Conservation (phyloP, 2,888 invertebrate genomes). For the Eumacrocentrus americanus region DNA sequence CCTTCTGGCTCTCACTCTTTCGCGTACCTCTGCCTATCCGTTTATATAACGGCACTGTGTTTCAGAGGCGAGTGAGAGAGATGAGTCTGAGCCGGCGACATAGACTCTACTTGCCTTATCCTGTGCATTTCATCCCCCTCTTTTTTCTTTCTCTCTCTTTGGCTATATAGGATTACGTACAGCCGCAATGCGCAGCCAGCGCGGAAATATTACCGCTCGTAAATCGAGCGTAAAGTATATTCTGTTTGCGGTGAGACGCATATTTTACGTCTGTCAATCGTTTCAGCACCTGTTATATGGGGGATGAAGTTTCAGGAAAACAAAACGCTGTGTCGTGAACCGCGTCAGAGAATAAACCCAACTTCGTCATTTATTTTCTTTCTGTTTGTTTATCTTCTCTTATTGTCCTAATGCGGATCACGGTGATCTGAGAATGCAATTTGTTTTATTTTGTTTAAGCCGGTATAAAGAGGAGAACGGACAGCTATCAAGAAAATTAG, state of each 20-base stretch:
- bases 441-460: neutral
- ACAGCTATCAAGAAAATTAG: neutral
- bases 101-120: constrained; percentile 9
- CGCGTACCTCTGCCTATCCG: constrained; percentile 25
- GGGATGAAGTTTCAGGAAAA: neutral
- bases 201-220: constrained; percentile 32
- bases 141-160: constrained; percentile 8
- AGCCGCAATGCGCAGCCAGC: constrained; percentile 36
- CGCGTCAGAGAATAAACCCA: neutral
- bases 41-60: constrained; percentile 31
- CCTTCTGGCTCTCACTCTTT: constrained; percentile 20
- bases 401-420: neutral
- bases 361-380: neutral
- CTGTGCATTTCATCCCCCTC: constrained; percentile 18
- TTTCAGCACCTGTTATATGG: neutral
- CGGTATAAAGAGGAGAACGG: neutral
- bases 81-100: constrained; percentile 18
- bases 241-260: constrained; percentile 5
- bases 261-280: constrained; percentile 11
- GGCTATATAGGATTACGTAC: constrained; percentile 39
- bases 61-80: constrained; percentile 9
- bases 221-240: constrained; percentile 33
- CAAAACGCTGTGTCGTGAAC: neutral
- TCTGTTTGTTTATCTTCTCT: neutral
- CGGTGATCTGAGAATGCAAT: neutral